These are phyloP conservation scores for Gnatocerus cornutus DNA, from an alignment of 2,888 invertebrate species.

Conservation along the genomic window DNA sequence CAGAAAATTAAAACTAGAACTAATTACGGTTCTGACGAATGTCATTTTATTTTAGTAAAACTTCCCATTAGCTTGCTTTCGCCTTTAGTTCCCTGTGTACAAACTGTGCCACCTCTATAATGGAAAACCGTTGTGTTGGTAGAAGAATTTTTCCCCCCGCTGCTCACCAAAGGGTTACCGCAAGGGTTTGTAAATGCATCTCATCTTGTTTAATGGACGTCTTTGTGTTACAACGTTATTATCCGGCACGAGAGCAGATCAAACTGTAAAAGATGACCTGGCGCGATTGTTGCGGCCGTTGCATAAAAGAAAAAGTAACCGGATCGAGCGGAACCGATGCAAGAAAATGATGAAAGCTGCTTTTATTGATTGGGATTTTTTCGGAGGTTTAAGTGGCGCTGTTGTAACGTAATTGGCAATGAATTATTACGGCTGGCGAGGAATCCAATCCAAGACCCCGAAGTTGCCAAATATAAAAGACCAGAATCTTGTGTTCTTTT, in stretches of 20 bases:
- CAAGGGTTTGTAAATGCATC: slow-evolving; percentile 36
- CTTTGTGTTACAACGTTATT: slow-evolving; percentile 46
- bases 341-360: slow-evolving; percentile 37
- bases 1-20: too few species aligned
- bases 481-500: background rate
- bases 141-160: slow-evolving; percentile 24
- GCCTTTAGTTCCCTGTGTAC: slow-evolving; percentile 4
- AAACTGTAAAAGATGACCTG: slow-evolving; percentile 35
- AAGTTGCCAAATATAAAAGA: background rate
- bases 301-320: slow-evolving; percentile 15
- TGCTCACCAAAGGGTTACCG: slow-evolving; percentile 38
- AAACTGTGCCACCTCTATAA: background rate
- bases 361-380: slow-evolving; percentile 38
- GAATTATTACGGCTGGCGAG: slow-evolving; percentile 10
- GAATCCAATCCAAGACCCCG: background rate
- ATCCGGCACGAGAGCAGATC: slow-evolving; percentile 44
- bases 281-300: slow-evolving; percentile 21
- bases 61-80: too few species aligned
- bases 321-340: slow-evolving; percentile 35
- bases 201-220: slow-evolving; percentile 45
- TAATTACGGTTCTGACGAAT: too few species aligned
- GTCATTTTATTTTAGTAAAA: too few species aligned
- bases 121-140: slow-evolving; percentile 9
- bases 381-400: slow-evolving; percentile 22
- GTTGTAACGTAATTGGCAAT: slow-evolving; percentile 27